phyloP scores from a whole-genome alignment of 2,113 vertebrate genomes.

The Nycticryphes semicollaris region DNA sequence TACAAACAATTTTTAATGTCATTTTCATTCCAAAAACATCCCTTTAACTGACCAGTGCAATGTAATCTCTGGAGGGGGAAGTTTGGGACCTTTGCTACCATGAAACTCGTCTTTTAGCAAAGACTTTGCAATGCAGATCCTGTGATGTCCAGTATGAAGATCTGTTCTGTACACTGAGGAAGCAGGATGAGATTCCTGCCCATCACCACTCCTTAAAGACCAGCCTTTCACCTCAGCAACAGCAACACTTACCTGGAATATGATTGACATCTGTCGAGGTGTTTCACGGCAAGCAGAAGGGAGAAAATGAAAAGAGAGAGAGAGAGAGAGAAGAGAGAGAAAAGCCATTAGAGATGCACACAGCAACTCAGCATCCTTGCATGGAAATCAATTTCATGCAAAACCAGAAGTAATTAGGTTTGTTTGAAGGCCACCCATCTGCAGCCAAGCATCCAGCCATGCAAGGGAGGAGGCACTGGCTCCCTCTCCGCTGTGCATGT shows the following conservation, averaged over 20 bases:
- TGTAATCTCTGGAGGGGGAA: neutral
- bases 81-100: neutral
- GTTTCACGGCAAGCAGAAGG: slow-evolving; percentile 73
- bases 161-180: neutral
- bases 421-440: slow-evolving; percentile 57
- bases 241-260: slow-evolving; percentile 91
- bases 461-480: slow-evolving; percentile 71
- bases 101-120: neutral
- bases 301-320: slow-evolving; percentile 64
- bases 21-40: neutral
- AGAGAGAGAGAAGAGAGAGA: slow-evolving; percentile 69
- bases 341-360: slow-evolving; percentile 74
- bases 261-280: slow-evolving; percentile 87
- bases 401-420: slow-evolving; percentile 64
- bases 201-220: neutral
- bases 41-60: slow-evolving; percentile 50
- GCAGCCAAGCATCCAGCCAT: slow-evolving; percentile 74
- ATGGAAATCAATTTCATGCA: slow-evolving; percentile 86
- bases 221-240: slow-evolving; percentile 40
- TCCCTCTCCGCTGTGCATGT: slow-evolving; percentile 81
- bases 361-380: slow-evolving; percentile 70
- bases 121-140: neutral
- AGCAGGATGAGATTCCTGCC: neutral
- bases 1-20: neutral
- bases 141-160: neutral